Evolutionary conservation across 1,140 invertebrate species (phyloP), one percentile per base, ranked within the genome.

Genomic region (Drosophila orena): DNA sequence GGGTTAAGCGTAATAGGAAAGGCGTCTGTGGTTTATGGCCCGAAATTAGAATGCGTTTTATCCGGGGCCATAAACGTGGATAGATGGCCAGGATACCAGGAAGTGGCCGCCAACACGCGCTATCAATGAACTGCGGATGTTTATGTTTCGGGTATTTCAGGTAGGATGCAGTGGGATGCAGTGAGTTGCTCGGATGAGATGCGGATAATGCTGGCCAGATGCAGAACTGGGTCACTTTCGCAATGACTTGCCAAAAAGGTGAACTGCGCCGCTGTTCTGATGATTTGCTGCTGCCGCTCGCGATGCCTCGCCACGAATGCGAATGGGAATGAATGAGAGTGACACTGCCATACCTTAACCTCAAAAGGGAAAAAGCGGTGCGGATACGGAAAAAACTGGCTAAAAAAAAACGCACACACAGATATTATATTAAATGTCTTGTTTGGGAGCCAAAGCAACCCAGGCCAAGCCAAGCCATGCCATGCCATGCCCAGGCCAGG

Each of bases 291-390:
- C 47, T 50, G 80, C 77, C 68, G 85, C 54, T 81, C 71, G 83
- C 83, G 83, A 79, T 65, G 73, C 77, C 69, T 78, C 74, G 77
- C 80, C 76, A 90, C 85, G 89, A 91, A 76, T 91, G 89, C 90
- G 89, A 91, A 91, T 85, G 81, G 89, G 71, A 79, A 79, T 90
- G 86, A 89, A 85, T 85, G 84, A 89, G 77, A 81, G 86, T 89
- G 84, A 89, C 84, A 89, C 89, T 89, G 84, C 84, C 69, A 62
- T 81, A 89, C 89, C 89, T 91, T 91, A 91, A 91, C 89, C 89
- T 91, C 89, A 91, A 91, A 68, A 91, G 76, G 75, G 34, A 74
- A 83, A 72, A 64, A 75, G 76, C 54, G 53, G 15, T 20, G 11
- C 34, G 59, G 46, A 69, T 35, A 42, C 47, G 30, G n/a, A 53